A percentile compares a stretch with the other conserved stretches of the same genome.
Evolutionary conservation across 2,888 invertebrate genomes (phyloP).

Genomic region (Leptodirus hochenwartii): DNA sequence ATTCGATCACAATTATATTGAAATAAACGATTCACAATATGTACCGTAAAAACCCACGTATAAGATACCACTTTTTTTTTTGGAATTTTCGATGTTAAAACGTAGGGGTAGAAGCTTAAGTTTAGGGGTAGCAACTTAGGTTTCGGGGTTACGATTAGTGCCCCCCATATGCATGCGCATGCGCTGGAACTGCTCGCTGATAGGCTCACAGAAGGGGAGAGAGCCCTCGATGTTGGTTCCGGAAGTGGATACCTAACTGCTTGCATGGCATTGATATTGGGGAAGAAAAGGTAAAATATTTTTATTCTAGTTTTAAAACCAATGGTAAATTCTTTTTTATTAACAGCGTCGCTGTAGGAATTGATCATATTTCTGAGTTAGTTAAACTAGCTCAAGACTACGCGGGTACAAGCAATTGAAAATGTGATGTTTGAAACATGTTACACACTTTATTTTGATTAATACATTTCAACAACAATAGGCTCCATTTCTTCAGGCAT

Average conservation of each 20-base stretch:
- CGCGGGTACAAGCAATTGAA: too few relatives aligned
- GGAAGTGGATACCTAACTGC: slow-evolving; percentile 88
- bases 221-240: slow-evolving; percentile 80
- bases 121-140: too few relatives aligned
- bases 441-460: too few relatives aligned
- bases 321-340: background rate
- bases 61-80: too few relatives aligned
- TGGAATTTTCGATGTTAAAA: too few relatives aligned
- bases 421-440: too few relatives aligned
- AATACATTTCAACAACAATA: too few relatives aligned
- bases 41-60: too few relatives aligned
- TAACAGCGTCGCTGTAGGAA: slow-evolving; percentile 43
- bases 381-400: slow-evolving; percentile 57
- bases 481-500: too few relatives aligned
- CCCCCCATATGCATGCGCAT: slow-evolving; percentile 94
- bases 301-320: slow-evolving; percentile 23
- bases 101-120: too few relatives aligned
- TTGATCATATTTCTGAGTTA: slow-evolving; percentile 79
- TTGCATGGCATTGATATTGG: slow-evolving; percentile 77
- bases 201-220: slow-evolving; percentile 55
- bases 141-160: slow-evolving; percentile 86
- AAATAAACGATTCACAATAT: too few relatives aligned
- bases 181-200: slow-evolving; percentile 72
- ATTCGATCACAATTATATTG: too few relatives aligned
- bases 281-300: slow-evolving; percentile 32